phyloP scores from a whole-genome alignment of 2,797 vertebrate species.

The Carapus acus region DNA sequence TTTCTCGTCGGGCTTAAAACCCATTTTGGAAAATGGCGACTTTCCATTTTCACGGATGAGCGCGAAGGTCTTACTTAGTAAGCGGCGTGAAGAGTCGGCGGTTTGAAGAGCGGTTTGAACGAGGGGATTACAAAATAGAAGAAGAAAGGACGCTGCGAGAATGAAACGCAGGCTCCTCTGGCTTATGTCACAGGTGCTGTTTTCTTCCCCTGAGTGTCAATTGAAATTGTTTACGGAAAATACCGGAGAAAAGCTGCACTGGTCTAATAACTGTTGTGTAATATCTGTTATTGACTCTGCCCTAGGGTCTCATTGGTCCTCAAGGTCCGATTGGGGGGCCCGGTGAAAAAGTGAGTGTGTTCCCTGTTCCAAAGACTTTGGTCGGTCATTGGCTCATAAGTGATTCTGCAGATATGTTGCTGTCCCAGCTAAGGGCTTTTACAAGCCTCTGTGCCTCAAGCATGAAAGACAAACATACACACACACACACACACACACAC shows the following conservation, averaged over 20 bases:
- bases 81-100: constrained; percentile 11
- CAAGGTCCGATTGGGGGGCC: constrained; percentile 97
- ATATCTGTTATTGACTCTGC: constrained; percentile 53
- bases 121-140: constrained; percentile 9
- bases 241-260: no score
- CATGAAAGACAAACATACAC: constrained; percentile 31
- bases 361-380: constrained; percentile 20
- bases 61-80: constrained; percentile 6
- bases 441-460: constrained; percentile 23
- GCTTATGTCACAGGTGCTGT: constrained; percentile 12
- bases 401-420: constrained; percentile 63
- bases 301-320: constrained; percentile 91
- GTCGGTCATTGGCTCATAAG: constrained; percentile 51
- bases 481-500: constrained; percentile 8
- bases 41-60: constrained; percentile 9
- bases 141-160: constrained; percentile 6
- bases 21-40: constrained; percentile 12
- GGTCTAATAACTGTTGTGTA: constrained; percentile 11
- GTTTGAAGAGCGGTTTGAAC: not conserved
- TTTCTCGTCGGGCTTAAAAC: constrained; percentile 18
- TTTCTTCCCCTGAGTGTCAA: constrained; percentile 5
- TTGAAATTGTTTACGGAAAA: not conserved
- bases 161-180: not conserved
- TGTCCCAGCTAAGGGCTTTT: constrained; percentile 46
- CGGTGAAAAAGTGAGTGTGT: constrained; percentile 91